Evolutionary conservation across 2,888 invertebrate genomes (phyloP).

Genomic region (Drosophila greeni): DNA sequence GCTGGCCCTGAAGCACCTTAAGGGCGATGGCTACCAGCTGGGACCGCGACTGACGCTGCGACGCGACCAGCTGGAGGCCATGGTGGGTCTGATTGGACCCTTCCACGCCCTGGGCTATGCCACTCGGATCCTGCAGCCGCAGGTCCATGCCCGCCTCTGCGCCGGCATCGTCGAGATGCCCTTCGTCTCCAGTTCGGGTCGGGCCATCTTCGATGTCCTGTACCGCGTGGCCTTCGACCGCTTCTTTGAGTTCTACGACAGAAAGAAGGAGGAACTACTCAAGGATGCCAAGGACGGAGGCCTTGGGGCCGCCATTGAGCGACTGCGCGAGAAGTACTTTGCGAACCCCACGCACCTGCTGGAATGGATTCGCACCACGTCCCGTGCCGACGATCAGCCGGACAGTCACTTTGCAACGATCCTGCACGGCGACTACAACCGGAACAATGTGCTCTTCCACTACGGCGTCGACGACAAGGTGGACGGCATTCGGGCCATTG

Average conservation of each 20-base stretch:
- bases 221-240: conserved; percentile 75
- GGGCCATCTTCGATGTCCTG: conserved; percentile 67
- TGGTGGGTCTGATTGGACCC: conserved; percentile 69
- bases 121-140: conserved; percentile 62
- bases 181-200: conserved; percentile 59
- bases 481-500: conserved; percentile 74
- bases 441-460: conserved; percentile 78
- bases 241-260: conserved; percentile 74
- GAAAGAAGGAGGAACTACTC: conserved; percentile 45
- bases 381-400: conserved; percentile 43
- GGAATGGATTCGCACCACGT: conserved; percentile 65
- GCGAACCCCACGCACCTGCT: conserved; percentile 67
- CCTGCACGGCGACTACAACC: conserved; percentile 77
- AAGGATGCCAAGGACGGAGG: conserved; percentile 11
- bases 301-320: conserved; percentile 51
- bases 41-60: conserved; percentile 74
- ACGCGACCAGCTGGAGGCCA: conserved; percentile 69
- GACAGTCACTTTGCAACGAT: conserved; percentile 73
- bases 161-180: conserved; percentile 64
- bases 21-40: conserved; percentile 68
- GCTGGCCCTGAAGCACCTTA: conserved; percentile 75
- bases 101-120: conserved; percentile 77
- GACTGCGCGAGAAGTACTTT: conserved; percentile 66
- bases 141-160: conserved; percentile 61
- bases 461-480: conserved; percentile 56